Evolutionary conservation across 2,113 vertebrate species (phyloP).

Genomic region (Amblyopsis rosae): DNA sequence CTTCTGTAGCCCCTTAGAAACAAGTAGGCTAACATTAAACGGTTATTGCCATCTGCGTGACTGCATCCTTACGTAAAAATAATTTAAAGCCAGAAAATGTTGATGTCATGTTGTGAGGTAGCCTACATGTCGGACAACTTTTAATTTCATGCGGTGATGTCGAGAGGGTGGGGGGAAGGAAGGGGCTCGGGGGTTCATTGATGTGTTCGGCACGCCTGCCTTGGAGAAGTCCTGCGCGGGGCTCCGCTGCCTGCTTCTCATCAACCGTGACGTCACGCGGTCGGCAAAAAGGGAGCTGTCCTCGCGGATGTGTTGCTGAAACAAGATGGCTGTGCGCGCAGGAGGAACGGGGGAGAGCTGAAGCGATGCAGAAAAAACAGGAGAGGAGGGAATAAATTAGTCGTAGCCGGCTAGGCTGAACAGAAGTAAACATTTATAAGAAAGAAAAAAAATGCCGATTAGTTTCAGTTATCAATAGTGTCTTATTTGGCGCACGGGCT

Average conservation of each 20-base stretch:
- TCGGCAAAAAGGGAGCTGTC: constrained; percentile 77
- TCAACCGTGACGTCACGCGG: constrained; percentile 76
- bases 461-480: constrained; percentile 27
- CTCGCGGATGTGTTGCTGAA: constrained; percentile 77
- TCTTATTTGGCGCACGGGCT: neutral
- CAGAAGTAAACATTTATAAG: constrained; percentile 42
- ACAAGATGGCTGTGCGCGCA: constrained; percentile 86
- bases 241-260: constrained; percentile 41
- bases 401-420: constrained; percentile 29
- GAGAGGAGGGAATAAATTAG: constrained; percentile 43
- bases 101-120: too few species aligned
- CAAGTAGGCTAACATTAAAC: too few species aligned
- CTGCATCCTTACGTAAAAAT: too few species aligned
- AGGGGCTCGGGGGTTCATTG: too few species aligned
- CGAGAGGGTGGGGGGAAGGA: neutral
- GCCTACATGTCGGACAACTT: too few species aligned
- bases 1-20: too few species aligned
- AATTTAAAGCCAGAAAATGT: too few species aligned
- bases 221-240: too few species aligned
- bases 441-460: constrained; percentile 22
- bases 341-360: constrained; percentile 64
- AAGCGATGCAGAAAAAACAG: constrained; percentile 60
- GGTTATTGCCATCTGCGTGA: too few species aligned
- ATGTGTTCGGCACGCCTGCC: neutral
- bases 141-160: neutral